A percentile compares a stretch with the other conserved stretches of the same genome.
phyloP scores from a whole-genome alignment of 2,797 vertebrate genomes.

The Hafferia zeledoni region DNA sequence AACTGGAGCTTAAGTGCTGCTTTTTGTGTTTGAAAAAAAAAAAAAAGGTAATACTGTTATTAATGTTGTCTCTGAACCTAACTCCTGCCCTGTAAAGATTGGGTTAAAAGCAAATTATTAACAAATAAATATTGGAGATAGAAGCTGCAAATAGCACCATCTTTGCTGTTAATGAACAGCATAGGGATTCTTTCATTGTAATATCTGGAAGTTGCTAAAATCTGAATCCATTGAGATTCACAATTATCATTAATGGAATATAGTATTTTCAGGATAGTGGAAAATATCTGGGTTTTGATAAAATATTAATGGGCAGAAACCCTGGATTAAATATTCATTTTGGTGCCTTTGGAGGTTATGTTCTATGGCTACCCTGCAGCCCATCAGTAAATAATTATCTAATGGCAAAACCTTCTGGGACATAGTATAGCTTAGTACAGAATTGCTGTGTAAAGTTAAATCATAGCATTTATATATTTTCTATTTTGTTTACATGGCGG shows the following conservation, averaged over 20 bases:
- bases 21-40: neutral
- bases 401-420: slow-evolving; percentile 56
- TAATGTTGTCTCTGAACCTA: neutral
- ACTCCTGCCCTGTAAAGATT: neutral
- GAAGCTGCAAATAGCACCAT: neutral
- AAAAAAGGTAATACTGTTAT: neutral
- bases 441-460: slow-evolving; percentile 31
- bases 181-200: neutral
- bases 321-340: slow-evolving; percentile 56
- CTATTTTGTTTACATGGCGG: slow-evolving; percentile 3
- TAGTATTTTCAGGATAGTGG: slow-evolving; percentile 16
- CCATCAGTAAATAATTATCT: slow-evolving; percentile 70
- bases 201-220: slow-evolving; percentile 32
- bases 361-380: slow-evolving; percentile 10
- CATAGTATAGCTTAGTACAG: neutral
- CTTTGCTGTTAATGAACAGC: slow-evolving; percentile 1
- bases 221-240: slow-evolving; percentile 21
- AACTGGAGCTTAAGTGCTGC: neutral
- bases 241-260: slow-evolving; percentile 30
- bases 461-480: slow-evolving; percentile 23
- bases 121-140: neutral
- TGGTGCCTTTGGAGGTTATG: slow-evolving; percentile 47
- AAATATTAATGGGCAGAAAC: slow-evolving; percentile 53
- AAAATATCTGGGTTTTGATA: slow-evolving; percentile 29
- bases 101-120: neutral